Base-by-base conservation (phyloP, 2,888 invertebrate species). In the Sarcophaga caerulescens region DNA sequence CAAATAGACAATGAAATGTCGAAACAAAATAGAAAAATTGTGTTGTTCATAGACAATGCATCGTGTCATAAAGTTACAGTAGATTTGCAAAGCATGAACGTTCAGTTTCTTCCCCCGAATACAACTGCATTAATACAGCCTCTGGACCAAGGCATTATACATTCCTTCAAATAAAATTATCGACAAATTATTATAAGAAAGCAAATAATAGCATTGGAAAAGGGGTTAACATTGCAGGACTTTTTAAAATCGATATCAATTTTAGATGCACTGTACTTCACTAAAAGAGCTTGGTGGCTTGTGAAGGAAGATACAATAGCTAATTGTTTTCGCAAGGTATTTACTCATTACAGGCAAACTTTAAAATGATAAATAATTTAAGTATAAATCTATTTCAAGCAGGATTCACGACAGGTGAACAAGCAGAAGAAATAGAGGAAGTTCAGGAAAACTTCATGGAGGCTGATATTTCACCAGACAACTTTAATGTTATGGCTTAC, bases 61-160 rank as follows among this genome's bases (percentile, higher is more conserved):
- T 77, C 84, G 21, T 87, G 84, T 19, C 87, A 87, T 60, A 87
- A 84, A 57, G 82, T 74, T 35, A 45, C 66, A 45, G 77, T 62
- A 65, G 68, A 71, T 62, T 82, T 87, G 57, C 84, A 77, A 84
- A 85, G 84, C 70, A 73, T 79, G 14, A 79, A 85, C 60, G 57
- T 87, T 14, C 81, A 85, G 76, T 85, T 84, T 76, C 63, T 87
- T 52, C 81, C 87, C 6, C 80, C 77, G 21, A 85, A 83, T 76
- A 85, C 81, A 63, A 87, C 85, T 4, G 81, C 85, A 17, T 73
- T 85, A 10, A 76, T 70, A 35, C 83, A 87, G 70, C 83, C 85
- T 44, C 71, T 87, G n/a, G 81, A 87, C 63, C 73, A 83, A 76
- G 84, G 84, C 25, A 87, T 81, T 19, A 82, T 85, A 83, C 84